phyloP scores from a whole-genome alignment of 2,888 invertebrate genomes.

The Acanthoscelides obtectus region DNA sequence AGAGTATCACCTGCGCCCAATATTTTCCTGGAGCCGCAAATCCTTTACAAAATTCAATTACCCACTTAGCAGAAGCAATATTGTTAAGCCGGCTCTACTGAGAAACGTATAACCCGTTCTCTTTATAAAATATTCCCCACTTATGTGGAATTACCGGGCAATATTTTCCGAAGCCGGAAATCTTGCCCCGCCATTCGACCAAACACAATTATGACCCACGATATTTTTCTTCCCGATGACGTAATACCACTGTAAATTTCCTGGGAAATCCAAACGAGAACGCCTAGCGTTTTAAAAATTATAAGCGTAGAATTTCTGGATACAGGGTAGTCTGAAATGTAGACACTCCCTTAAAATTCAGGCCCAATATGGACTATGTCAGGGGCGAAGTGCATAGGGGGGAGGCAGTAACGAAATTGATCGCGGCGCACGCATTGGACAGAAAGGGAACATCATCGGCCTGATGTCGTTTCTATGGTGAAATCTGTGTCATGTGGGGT shows the following conservation, averaged over 20 bases:
- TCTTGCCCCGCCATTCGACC: neutral
- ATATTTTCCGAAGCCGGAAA: constrained; percentile 2
- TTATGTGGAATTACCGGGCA: constrained; percentile 4
- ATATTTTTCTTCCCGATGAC: neutral
- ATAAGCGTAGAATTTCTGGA: neutral
- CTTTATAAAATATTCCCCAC: constrained; percentile 3
- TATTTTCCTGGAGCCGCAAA: neutral
- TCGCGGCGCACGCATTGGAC: too few relatives aligned
- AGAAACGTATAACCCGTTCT: neutral
- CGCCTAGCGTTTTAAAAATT: neutral
- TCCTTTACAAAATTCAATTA: neutral
- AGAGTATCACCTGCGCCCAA: neutral
- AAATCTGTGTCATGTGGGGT: too few relatives aligned
- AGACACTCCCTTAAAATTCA: too few relatives aligned
- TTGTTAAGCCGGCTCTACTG: neutral
- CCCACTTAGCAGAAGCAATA: neutral
- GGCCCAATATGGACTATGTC: too few relatives aligned
- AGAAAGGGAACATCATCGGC: too few relatives aligned
- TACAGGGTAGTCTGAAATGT: too few relatives aligned
- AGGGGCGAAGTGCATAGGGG: too few relatives aligned
- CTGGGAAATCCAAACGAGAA: neutral
- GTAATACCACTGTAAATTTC: neutral
- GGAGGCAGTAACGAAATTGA: too few relatives aligned
- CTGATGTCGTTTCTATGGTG: too few relatives aligned
- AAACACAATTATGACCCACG: constrained; percentile 1